Evolutionary conservation across 2,888 invertebrate species (phyloP).

Genomic region (Folsomia manolachei): DNA sequence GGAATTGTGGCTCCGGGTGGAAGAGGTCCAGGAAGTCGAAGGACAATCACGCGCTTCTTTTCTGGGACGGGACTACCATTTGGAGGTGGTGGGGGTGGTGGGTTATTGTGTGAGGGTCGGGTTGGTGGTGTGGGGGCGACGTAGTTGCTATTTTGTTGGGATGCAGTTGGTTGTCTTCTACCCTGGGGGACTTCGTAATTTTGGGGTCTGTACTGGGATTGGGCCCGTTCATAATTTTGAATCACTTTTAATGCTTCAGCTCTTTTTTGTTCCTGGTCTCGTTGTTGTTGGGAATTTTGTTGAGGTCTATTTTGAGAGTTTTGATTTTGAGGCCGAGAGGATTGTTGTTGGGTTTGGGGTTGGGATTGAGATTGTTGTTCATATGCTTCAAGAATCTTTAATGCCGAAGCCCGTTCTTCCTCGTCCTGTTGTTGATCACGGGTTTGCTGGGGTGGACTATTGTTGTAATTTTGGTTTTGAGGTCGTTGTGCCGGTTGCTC

Average conservation of each 20-base stretch:
- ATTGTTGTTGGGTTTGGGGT: not conserved
- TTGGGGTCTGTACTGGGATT: conserved; percentile 17
- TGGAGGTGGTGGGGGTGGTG: not conserved
- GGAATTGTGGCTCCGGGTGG: conserved; percentile 22
- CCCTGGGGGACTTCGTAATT: conserved; percentile 16
- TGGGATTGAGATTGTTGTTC: not conserved
- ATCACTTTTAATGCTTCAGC: conserved; percentile 2
- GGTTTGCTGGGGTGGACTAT: not conserved
- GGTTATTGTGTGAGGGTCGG: not conserved
- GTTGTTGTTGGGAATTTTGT: conserved; percentile 9
- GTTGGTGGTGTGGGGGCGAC: not conserved
- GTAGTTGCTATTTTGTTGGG: not conserved
- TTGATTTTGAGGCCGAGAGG: not conserved
- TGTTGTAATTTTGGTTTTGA: not conserved
- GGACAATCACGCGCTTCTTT: conserved; percentile 18
- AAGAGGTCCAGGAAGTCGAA: conserved; percentile 20
- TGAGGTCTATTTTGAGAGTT: no score
- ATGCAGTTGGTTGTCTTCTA: conserved; percentile 9
- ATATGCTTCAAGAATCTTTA: not conserved
- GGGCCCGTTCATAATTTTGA: not conserved
- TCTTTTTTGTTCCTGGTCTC: not conserved
- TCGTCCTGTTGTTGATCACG: not conserved
- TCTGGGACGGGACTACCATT: not conserved
- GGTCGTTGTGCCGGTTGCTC: not conserved
- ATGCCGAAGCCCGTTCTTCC: not conserved